These are phyloP conservation scores for Drosophila anomalata DNA, from an alignment of 2,888 invertebrate species.

Conservation along the genomic window DNA sequence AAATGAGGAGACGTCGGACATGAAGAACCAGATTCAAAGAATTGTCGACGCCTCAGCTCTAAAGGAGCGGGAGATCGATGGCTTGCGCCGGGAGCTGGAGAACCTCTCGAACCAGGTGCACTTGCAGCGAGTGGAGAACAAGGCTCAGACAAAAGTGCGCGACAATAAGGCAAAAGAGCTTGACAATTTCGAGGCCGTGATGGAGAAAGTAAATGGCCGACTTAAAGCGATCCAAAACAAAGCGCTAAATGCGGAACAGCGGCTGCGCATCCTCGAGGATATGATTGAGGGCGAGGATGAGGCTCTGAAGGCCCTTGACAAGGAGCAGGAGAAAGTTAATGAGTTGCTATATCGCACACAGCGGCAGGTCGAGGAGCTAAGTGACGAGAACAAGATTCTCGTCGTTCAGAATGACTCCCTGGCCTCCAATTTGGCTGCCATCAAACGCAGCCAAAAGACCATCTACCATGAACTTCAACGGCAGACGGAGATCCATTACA, in stretches of 20 bases:
- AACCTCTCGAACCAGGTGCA: constrained; percentile 77
- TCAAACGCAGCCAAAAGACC: constrained; percentile 61
- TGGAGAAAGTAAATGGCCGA: constrained; percentile 68
- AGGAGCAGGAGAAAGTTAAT: constrained; percentile 79
- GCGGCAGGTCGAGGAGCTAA: constrained; percentile 73
- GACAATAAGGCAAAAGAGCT: constrained; percentile 62
- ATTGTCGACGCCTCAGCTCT: constrained; percentile 80
- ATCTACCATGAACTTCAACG: constrained; percentile 84
- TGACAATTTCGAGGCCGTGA: constrained; percentile 48
- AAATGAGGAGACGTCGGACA: constrained; percentile 82
- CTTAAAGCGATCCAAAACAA: constrained; percentile 71
- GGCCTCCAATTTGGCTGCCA: constrained; percentile 57
- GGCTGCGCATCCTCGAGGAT: constrained; percentile 82
- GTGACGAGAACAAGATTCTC: constrained; percentile 73
- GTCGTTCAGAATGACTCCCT: constrained; percentile 72
- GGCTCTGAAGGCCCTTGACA: constrained; percentile 66
- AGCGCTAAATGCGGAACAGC: constrained; percentile 79
- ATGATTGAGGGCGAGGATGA: constrained; percentile 80
- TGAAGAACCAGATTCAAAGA: constrained; percentile 81
- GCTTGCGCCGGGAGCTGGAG: constrained; percentile 80
- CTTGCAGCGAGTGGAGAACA: constrained; percentile 80
- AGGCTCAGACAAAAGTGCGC: constrained; percentile 60
- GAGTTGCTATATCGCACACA: constrained; percentile 80
- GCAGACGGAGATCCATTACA: constrained; percentile 87
- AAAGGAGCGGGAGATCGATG: constrained; percentile 83